A percentile compares a stretch with the other conserved stretches of the same genome.
Conservation (phyloP, 64 coral and sea anemone genomes). For the Actinia tenebrosa region DNA sequence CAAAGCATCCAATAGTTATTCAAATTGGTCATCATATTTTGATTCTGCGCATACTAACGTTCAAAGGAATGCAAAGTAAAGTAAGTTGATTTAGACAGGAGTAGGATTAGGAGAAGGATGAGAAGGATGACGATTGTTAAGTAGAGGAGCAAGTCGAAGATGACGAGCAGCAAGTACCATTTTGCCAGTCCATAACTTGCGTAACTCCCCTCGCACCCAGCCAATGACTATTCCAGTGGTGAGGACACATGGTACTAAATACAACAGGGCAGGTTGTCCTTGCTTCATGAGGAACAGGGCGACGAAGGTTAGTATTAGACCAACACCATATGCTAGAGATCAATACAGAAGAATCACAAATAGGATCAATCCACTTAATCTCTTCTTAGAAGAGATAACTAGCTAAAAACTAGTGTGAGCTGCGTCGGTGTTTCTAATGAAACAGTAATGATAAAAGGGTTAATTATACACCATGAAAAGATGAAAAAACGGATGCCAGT, state of each 20-base stretch:
- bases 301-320: slow-evolving; percentile 88
- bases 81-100: neutral
- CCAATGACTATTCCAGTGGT: slow-evolving; percentile 64
- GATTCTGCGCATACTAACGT: neutral
- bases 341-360: neutral
- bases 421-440: too few species aligned
- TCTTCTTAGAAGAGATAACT: too few species aligned
- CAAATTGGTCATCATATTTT: too few species aligned
- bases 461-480: too few species aligned
- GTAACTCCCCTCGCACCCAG: slow-evolving; percentile 54
- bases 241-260: slow-evolving; percentile 82
- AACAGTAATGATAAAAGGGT: too few species aligned
- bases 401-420: too few species aligned
- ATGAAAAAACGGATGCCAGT: too few species aligned
- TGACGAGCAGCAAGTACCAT: slow-evolving; percentile 71
- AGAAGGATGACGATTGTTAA: neutral
- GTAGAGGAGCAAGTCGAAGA: slow-evolving; percentile 13
- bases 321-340: slow-evolving; percentile 92
- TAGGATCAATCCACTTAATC: too few species aligned
- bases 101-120: neutral
- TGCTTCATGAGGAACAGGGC: slow-evolving; percentile 84
- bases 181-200: slow-evolving; percentile 89
- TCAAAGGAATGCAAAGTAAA: neutral
- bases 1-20: too few species aligned
- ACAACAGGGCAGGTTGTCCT: slow-evolving; percentile 90